Base-by-base conservation (phyloP, 2,113 vertebrate species). In the Scortum barcoo region DNA sequence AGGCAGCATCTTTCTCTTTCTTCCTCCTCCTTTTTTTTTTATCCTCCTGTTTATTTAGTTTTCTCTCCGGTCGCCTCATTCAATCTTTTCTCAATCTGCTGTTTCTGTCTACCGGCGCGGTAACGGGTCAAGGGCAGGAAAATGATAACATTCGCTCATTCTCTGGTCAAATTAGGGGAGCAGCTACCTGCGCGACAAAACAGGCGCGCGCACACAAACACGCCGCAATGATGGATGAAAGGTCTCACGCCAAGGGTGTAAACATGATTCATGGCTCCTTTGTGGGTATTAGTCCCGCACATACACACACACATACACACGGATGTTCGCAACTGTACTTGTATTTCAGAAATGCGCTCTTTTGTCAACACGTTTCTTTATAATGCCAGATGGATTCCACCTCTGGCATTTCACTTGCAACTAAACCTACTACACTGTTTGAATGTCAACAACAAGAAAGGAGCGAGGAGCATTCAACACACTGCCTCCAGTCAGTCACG, bases 101-200 rank as follows among this genome's bases (percentile, higher is more conserved):
- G 65, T 70, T 86, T 87, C 76, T 89, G 73, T 88, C 85, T 76
- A 20, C 60, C 22, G 69, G 81, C 58, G 76, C 51, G 4, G 28
- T 88, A 90, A 77, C 84, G 46, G 93, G 93, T 94, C 91, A 93
- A 93, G 92, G 93, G 84, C 91, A 80, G 89, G 89, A 91, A 93
- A 92, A 93, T 89, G 90, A 93, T 93, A 93, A 90, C 92, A 90
- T 87, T 93, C 87, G 53, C 87, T 93, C 93, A 94, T 91, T 91
- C 85, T 85, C 78, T 76, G 88, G 80, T 89, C 84, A 88, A 86
- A 90, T 91, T 90, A 89, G 84, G 72, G 80, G 72, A n/a, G 76
- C 53, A 11, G 75, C 77, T 71, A 75, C 53, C 80, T 57, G 71
- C 22, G 7, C 50, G n/a, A 24, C 72, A 80, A 80, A 48, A 70